phyloP scores from a whole-genome alignment of 2,113 vertebrate genomes.

The Ellobius talpinus region DNA sequence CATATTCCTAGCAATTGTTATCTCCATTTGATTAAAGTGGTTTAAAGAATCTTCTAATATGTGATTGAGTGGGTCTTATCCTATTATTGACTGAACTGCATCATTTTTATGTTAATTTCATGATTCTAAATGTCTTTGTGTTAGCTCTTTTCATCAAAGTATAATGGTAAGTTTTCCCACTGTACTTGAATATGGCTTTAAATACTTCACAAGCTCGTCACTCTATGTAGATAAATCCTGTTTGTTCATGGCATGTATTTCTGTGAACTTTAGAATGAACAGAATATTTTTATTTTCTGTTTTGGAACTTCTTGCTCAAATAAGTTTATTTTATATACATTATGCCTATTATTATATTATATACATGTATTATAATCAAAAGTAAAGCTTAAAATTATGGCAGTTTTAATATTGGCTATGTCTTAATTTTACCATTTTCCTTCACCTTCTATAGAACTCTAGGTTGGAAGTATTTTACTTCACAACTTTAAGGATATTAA shows the following conservation, averaged over 20 bases:
- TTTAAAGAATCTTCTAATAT: constrained; percentile 27
- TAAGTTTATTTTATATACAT: neutral
- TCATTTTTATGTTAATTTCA: constrained; percentile 9
- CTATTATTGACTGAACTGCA: neutral
- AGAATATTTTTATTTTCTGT: neutral
- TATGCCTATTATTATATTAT: neutral
- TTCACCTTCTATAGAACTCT: neutral
- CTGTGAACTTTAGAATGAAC: neutral
- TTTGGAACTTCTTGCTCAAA: neutral
- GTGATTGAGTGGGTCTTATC: neutral
- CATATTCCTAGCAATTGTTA: neutral
- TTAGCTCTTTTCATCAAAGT: neutral
- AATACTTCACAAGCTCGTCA: neutral
- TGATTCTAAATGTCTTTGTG: neutral
- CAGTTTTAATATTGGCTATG: neutral
- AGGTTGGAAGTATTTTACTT: neutral
- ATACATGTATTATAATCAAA: neutral
- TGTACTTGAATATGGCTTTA: constrained; percentile 36
- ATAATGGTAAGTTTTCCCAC: neutral
- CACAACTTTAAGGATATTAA: neutral
- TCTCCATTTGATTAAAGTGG: constrained; percentile 31
- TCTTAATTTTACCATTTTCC: neutral
- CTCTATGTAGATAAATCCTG: neutral
- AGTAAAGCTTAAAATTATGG: neutral
- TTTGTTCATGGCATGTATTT: neutral